These are phyloP conservation scores for Thymelicus sylvestris DNA, from an alignment of 2,888 invertebrate genomes.

Conservation along the genomic window DNA sequence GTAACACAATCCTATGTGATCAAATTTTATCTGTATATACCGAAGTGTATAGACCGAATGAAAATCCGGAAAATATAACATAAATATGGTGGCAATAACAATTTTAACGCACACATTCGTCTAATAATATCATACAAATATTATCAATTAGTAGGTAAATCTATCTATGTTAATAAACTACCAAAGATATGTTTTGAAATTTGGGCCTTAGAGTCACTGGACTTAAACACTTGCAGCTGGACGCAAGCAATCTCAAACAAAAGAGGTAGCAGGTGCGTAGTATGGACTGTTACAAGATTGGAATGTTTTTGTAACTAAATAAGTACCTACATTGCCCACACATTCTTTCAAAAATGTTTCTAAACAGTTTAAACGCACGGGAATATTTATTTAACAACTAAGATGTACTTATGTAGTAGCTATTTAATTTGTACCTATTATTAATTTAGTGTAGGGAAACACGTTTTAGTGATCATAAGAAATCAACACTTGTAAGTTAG, in stretches of 20 bases:
- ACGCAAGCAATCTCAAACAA: conserved; percentile 9
- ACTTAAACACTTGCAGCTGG: conserved; percentile 1
- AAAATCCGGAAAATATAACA: not conserved
- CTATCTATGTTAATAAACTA: too few species aligned
- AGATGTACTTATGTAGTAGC: too few species aligned
- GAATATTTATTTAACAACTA: not conserved
- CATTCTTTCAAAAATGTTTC: not conserved
- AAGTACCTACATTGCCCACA: not conserved
- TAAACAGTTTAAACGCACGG: not conserved
- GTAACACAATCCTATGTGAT: not conserved
- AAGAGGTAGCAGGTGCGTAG: conserved; percentile 18
- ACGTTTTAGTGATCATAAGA: too few species aligned
- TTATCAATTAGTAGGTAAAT: too few species aligned
- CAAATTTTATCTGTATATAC: not conserved
- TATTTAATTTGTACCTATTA: too few species aligned
- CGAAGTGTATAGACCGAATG: not conserved
- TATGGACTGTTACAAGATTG: conserved; percentile 11
- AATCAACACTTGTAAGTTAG: too few species aligned
- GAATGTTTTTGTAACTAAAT: conserved; percentile 5
- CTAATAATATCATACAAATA: not conserved
- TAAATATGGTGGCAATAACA: too few species aligned
- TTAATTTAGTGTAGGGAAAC: too few species aligned
- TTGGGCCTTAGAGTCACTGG: not conserved
- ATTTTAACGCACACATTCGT: too few species aligned
- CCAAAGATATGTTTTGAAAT: not conserved